These are phyloP conservation scores for Salvelinus sp. DNA, from an alignment of 2,113 vertebrate genomes.

Conservation along the genomic window DNA sequence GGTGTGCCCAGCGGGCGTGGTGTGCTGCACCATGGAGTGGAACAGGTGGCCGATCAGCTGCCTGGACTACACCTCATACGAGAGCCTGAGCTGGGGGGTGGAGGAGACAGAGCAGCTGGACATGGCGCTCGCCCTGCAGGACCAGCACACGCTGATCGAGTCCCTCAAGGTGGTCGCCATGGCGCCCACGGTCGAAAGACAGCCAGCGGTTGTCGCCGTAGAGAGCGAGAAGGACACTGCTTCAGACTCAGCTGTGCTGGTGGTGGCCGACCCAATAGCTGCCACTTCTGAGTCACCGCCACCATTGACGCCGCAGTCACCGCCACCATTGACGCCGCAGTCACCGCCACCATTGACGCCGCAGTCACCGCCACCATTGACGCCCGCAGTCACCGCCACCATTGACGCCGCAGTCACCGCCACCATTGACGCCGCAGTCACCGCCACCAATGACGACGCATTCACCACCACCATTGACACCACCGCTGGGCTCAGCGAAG, in stretches of 20 bases:
- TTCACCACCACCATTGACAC: not conserved
- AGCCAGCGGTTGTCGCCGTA: conserved; percentile 50
- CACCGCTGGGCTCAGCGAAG: conserved; percentile 59
- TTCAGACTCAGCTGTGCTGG: conserved; percentile 7
- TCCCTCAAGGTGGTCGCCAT: conserved; percentile 92
- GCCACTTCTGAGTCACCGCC: not conserved
- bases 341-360: no score
- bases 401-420: not conserved
- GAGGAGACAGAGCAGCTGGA: conserved; percentile 93
- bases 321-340: no score
- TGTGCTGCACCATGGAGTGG: conserved; percentile 99
- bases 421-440: conserved; percentile 15
- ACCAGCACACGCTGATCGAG: conserved; percentile 91
- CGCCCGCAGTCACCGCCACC: not conserved
- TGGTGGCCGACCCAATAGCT: conserved; percentile 1
- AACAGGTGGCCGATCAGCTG: conserved; percentile 96
- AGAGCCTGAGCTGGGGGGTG: conserved; percentile 89
- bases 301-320: no score
- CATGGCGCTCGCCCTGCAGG: conserved; percentile 95
- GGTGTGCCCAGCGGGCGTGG: conserved; percentile 92
- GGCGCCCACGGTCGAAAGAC: conserved; percentile 80
- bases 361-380: not conserved
- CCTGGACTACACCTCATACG: conserved; percentile 90
- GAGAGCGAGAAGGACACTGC: conserved; percentile 22
- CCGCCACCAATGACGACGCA: not conserved